Evolutionary conservation across 2,797 vertebrate species (phyloP).

Genomic region (Scolopax bukidnonensis): DNA sequence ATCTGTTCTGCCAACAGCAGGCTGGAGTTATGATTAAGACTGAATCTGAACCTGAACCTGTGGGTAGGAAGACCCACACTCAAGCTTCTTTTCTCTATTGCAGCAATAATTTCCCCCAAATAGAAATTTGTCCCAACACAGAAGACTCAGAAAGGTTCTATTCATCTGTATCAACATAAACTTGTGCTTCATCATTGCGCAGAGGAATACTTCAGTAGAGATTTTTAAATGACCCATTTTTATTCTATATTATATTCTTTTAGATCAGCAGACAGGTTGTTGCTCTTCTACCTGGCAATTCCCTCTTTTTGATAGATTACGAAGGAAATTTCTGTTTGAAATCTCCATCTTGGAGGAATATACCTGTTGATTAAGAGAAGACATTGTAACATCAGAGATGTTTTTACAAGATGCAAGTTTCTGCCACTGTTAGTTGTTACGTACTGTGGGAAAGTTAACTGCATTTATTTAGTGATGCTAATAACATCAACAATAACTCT

Average conservation of each 20-base stretch:
- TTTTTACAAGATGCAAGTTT: background rate
- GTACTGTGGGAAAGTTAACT: background rate
- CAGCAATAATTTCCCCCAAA: background rate
- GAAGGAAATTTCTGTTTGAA: background rate
- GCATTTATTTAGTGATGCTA: background rate
- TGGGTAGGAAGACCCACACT: background rate
- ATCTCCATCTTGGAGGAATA: background rate
- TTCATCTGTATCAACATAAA: background rate
- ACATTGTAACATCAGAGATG: background rate
- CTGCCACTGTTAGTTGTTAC: background rate
- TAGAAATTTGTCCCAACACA: background rate
- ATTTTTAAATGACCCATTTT: background rate
- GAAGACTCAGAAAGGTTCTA: background rate
- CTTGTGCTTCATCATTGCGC: background rate
- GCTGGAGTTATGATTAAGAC: background rate
- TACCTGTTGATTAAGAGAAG: background rate
- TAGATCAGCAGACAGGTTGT: background rate
- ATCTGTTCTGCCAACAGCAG: background rate
- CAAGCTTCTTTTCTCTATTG: background rate
- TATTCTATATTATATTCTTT: background rate
- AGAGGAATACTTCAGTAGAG: background rate
- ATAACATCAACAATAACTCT: background rate
- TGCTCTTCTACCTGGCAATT: background rate
- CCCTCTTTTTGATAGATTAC: background rate
- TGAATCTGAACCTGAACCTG: background rate